Base-by-base conservation (phyloP, 2,113 vertebrate species). In the Clarias batrachus region DNA sequence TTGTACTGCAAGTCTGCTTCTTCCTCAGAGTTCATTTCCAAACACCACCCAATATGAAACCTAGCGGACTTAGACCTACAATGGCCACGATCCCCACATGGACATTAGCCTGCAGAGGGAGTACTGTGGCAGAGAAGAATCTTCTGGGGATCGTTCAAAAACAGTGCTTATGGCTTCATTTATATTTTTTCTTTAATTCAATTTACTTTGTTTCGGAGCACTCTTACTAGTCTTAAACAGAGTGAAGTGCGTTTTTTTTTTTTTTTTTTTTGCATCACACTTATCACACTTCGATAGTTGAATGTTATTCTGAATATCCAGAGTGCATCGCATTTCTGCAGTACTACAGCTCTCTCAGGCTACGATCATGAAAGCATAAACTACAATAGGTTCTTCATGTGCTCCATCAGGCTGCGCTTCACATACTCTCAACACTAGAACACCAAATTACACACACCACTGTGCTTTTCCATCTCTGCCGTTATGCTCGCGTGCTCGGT, bases 61-160 rank as follows among this genome's bases (percentile, higher is more conserved):
- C 88, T 80, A 65, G 52, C 3, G 79, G 83, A 71, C 87, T 23
- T 54, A 23, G 27, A 86, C 87, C 85, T 84, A 89, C 71, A 90
- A 88, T 89, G 77, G 76, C 83, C 81, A 89, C 66, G 87, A 88
- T 82, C 82, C 88, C 83, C 89, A 33, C 70, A 68, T 85, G 89
- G 73, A 74, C 78, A 27, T 9, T 33, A 80, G 83, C 60, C 86
- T 59, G 78, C 60, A 57, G 78, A 82, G 85, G 76, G 21, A 30
- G 21, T 10, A 25, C 65, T 27, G 66, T 74, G 30, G 81, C 66
- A 83, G 27, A 86, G 74, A 63, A 79, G 65, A 66, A 86, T 52
- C 84, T 85, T 68, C 81, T 66, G 41, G 79, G 30, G 88, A 87
- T 27, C 23, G 25, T 21, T 59, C 77, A 63, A 56, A 89, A 68